phyloP scores from a whole-genome alignment of 1,140 invertebrate genomes.

The Battus philenor region DNA sequence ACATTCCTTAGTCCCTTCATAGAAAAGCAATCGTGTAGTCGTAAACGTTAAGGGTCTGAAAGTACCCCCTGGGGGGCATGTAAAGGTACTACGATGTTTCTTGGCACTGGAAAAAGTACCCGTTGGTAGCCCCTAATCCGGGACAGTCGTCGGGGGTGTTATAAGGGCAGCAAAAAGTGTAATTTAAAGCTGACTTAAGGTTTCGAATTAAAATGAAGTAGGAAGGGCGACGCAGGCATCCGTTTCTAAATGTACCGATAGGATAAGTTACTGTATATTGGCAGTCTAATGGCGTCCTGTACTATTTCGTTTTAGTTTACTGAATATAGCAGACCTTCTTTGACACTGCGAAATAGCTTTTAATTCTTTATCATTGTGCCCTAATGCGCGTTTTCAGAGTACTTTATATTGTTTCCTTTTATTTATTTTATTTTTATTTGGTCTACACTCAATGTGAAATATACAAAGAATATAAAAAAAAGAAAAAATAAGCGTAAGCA shows the following conservation, averaged over 20 bases:
- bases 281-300: conserved; percentile 4
- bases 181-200: conserved; percentile 73
- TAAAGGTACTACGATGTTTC: conserved; percentile 60
- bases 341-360: too few relatives aligned
- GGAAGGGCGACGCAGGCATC: conserved; percentile 16
- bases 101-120: conserved; percentile 68
- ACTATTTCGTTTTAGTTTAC: conserved; percentile 4
- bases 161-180: conserved; percentile 67
- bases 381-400: too few relatives aligned
- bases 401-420: too few relatives aligned
- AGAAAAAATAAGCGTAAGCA: too few relatives aligned
- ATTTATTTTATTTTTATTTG: too few relatives aligned
- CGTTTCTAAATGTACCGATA: background rate
- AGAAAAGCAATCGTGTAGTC: conserved; percentile 75
- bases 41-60: conserved; percentile 73
- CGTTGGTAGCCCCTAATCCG: conserved; percentile 56
- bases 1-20: conserved; percentile 67
- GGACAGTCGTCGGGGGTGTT: conserved; percentile 58
- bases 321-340: too few relatives aligned
- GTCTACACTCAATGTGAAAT: too few relatives aligned
- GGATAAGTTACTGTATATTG: conserved; percentile 16
- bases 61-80: conserved; percentile 60
- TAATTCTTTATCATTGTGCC: too few relatives aligned
- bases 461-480: too few relatives aligned
- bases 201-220: conserved; percentile 72